Base-by-base conservation (phyloP, 2,888 invertebrate genomes). In the Nemurella pictetii region DNA sequence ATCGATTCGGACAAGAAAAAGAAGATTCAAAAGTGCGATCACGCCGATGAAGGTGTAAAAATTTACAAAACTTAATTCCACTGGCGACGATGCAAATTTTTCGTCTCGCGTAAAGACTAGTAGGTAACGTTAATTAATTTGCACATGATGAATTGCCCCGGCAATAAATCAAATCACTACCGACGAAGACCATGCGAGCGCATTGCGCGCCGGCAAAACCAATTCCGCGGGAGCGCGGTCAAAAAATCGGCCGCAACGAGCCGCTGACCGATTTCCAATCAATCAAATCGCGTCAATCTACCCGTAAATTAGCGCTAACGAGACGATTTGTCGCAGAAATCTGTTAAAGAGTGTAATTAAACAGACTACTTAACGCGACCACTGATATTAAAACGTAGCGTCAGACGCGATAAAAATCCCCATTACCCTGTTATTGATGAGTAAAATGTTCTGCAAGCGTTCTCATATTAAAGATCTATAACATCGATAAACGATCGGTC, bases 271-370 rank as follows among this genome's bases (percentile, higher is more conserved):
- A 55, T 20, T 15, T 55, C 9, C 15, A 15, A 55, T 78, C n/a
- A 78, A 78, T 78, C 78, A 29, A 9, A 4, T 1, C 78, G 78
- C 78, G 29, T 78, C 78, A 78, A 55, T 20, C 9, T 20, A 2
- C 15, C 15, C 55, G 55, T 78, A 78, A 78, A 78, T 55, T 15
- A 36, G 26, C 36, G 25, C 36, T 81, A 81, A 81, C 80, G 80
- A 81, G 80, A 7, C 35, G 80, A 81, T 32, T 30, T 81, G 80
- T 81, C 80, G 80, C 26, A 81, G 30, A 81, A 81, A 35, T 81
- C 32, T 35, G 36, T 36, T 81, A 81, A 81, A 36, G 75, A 80
- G 3, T 15, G 35, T 81, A 35, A 81, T 81, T 81, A 81, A 35
- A 15, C n/a, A 20, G 30, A 12, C 30, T 81, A 81, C 80, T 81